Base-by-base conservation (phyloP, 1,140 invertebrate species). In the Hetaerina americana region DNA sequence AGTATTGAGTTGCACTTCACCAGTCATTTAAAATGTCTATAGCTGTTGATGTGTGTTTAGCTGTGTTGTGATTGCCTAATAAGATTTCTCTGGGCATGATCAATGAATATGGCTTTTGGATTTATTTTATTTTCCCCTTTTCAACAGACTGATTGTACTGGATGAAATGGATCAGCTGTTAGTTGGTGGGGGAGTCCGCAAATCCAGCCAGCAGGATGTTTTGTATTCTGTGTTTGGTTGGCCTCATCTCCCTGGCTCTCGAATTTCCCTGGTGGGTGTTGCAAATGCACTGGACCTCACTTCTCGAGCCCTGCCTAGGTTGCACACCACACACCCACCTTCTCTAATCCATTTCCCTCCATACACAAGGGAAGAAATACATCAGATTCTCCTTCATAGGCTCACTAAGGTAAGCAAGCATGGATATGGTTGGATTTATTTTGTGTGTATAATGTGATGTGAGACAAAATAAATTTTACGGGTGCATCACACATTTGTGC, bases 221-320 rank as follows among this genome's bases (percentile, higher is more conserved):
- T 81, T 99, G 15, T 98, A 98, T 80, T 90, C 89, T 0, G 88
- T 98, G 74, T 98, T 98, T 81, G 94, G 96, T 78, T 97, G 95
- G 94, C 93, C 96, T 0, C 84, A 89, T 0, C 79, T 89, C 66
- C 75, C 80, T 0, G 81, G 87, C 29, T 90, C 90, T 0, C 88
- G 87, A 68, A 77, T 98, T 0, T 86, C 97, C 72, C 82, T 99
- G 1, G 85, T 99, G 67, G 96, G 96, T 27, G 92, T 99, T 76
- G 93, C 97, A 18, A 99, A 99, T 84, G 90, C 95, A n/a, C 84
- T 98, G 70, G 96, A 98, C 84, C 84, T 98, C 29, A 97, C 95
- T 0, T 93, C 97, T 79, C 85, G 95, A n/a, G 86, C 92, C 68
- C 82, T 98, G 67, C 93, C 95, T 27, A 84, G 95, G 72, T 83